Evolutionary conservation across 1,140 invertebrate genomes (phyloP).

Genomic region (Glossosoma conforme): DNA sequence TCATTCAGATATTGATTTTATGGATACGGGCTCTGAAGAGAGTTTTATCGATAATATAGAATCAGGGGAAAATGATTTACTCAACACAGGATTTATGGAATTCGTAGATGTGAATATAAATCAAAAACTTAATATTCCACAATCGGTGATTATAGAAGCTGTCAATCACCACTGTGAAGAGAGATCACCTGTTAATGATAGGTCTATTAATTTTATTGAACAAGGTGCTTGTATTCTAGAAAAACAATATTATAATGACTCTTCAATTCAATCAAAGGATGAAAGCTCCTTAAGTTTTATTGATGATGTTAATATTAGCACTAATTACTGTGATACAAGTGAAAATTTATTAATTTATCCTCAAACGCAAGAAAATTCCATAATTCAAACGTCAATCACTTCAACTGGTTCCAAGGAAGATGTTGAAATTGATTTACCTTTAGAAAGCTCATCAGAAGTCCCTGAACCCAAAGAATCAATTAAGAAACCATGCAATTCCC

Average conservation of each 20-base stretch:
- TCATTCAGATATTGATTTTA: conserved; percentile 59
- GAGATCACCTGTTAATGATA: conserved; percentile 41
- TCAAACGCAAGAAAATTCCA: too few species aligned
- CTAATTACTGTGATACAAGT: too few species aligned
- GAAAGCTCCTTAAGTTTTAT: too few species aligned
- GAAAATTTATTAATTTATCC: too few species aligned
- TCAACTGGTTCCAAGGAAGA: too few species aligned
- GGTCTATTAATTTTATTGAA: conserved; percentile 54
- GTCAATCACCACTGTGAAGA: conserved; percentile 40
- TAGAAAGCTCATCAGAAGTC: conserved; percentile 18
- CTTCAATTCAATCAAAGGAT: too few species aligned
- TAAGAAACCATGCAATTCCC: conserved; percentile 41
- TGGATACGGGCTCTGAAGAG: conserved; percentile 67
- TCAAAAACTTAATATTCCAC: conserved; percentile 18
- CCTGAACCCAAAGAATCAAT: conserved; percentile 28
- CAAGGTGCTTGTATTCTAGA: conserved; percentile 43
- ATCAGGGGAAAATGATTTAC: conserved; percentile 44
- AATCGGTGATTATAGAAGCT: conserved; percentile 42
- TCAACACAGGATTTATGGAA: conserved; percentile 64
- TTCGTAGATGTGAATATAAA: conserved; percentile 52
- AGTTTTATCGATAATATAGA: conserved; percentile 57
- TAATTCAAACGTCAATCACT: too few species aligned
- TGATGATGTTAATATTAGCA: too few species aligned
- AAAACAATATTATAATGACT: too few species aligned
- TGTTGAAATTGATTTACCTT: neutral